A percentile compares a stretch with the other conserved stretches of the same genome.
Evolutionary conservation across 1,140 invertebrate species (phyloP).

Genomic region (Drosophila nasuta): DNA sequence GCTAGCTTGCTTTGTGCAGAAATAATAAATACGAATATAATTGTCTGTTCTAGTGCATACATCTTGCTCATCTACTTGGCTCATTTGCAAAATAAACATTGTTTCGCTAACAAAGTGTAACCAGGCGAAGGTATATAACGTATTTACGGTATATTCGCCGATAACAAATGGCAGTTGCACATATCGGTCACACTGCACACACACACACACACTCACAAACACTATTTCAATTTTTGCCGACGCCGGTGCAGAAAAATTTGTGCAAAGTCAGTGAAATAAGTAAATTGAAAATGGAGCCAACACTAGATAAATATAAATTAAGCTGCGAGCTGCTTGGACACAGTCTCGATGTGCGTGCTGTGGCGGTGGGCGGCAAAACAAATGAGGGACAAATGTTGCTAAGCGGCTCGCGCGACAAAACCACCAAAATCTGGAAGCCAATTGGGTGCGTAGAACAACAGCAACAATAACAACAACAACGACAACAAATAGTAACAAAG

Average conservation of each 20-base stretch:
- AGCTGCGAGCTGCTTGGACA: constrained; percentile 92
- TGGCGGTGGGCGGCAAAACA: constrained; percentile 89
- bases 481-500: neutral
- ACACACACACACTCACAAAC: neutral
- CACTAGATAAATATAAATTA: constrained; percentile 89
- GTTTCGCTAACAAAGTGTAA: no score
- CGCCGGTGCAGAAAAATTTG: constrained; percentile 38
- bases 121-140: no score
- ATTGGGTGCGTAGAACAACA: constrained; percentile 87
- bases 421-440: constrained; percentile 93
- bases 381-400: constrained; percentile 90
- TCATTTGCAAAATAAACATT: no score
- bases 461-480: neutral
- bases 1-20: no score
- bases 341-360: constrained; percentile 92
- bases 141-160: neutral
- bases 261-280: constrained; percentile 43
- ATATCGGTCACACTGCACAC: neutral
- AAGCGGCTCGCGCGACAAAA: constrained; percentile 94
- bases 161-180: neutral
- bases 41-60: no score
- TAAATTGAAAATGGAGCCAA: constrained; percentile 59
- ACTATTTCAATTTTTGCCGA: constrained; percentile 1
- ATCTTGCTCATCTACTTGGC: no score
- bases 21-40: no score